Evolutionary conservation across 2,113 vertebrate species (phyloP).

Genomic region (Colistium nudipinnis): DNA sequence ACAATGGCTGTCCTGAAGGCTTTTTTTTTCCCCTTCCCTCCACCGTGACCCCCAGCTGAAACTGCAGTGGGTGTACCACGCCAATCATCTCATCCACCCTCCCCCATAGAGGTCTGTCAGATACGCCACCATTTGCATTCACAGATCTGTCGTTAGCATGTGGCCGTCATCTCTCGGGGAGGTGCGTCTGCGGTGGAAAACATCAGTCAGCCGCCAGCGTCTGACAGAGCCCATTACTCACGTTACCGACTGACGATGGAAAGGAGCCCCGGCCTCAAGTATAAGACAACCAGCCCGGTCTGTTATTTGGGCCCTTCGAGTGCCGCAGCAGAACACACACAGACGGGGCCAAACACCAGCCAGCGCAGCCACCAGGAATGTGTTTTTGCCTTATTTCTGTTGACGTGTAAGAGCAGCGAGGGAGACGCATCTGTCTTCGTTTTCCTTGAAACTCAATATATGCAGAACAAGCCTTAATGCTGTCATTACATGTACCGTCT

Average conservation of each 20-base stretch:
- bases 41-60: slow-evolving; percentile 8
- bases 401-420: slow-evolving; percentile 50
- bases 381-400: slow-evolving; percentile 69
- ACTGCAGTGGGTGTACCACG: slow-evolving; percentile 14
- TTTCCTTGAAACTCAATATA: slow-evolving; percentile 68
- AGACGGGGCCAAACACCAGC: slow-evolving; percentile 41
- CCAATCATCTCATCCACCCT: slow-evolving; percentile 48
- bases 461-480: slow-evolving; percentile 69
- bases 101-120: slow-evolving; percentile 29
- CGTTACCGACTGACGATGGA: slow-evolving; percentile 67
- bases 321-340: slow-evolving; percentile 57
- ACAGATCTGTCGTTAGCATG: slow-evolving; percentile 51
- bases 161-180: slow-evolving; percentile 49
- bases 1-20: slow-evolving; percentile 7
- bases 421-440: slow-evolving; percentile 70
- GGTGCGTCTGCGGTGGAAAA: slow-evolving; percentile 65
- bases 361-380: slow-evolving; percentile 67
- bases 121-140: slow-evolving; percentile 26
- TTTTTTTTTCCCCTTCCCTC: slow-evolving; percentile 2
- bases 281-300: slow-evolving; percentile 45
- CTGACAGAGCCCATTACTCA: slow-evolving; percentile 71
- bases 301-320: slow-evolving; percentile 44
- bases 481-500: slow-evolving; percentile 61
- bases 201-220: slow-evolving; percentile 57
- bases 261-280: slow-evolving; percentile 55